Base-by-base conservation (phyloP, 2,888 invertebrate species). In the Gandaritis pyraliata region DNA sequence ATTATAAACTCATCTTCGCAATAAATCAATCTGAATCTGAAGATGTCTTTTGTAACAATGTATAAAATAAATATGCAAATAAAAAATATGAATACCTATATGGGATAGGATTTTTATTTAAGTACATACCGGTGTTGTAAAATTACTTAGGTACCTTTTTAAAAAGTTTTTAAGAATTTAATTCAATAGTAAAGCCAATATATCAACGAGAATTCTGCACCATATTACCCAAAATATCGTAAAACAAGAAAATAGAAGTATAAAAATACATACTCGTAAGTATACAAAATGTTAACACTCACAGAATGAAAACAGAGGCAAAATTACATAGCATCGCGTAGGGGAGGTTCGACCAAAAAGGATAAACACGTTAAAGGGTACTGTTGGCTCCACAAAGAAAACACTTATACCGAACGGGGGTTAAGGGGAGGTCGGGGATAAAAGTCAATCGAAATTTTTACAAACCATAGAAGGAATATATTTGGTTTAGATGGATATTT, bases 321-420 rank as follows among this genome's bases (percentile, higher is more conserved):
- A 80, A 83, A 85, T 83, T 84, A 83, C 83, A 62, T 51, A 78
- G 75, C 78, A 77, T 75, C 77, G 72, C 72, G 81, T 80, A 80
- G 83, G 86, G 86, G 88, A 81, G 81, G 74, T 74, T 80, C 78
- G 83, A 77, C 83, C 81, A 82, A 85, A 85, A 86, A 81, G 88
- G 89, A 88, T 88, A 89, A 89, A 88, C 88, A 88, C 82, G 88
- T 89, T 88, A 89, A 89, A 89, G 89, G 89, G 88, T 85, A 81
- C 83, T 81, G 85, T 82, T 51, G 65, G 86, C 88, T 89, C 87
- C 88, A 85, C 88, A 90, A 88, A 90, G 90, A 90, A 90, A 91
- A 89, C 90, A 90, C 90, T 90, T 86, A 86, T 83, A 81, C 77
- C 77, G 76, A 80, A 66, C 72, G 68, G 75, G 64, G 74, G 73